Percentiles rank a stretch among this genome's conserved stretches.
phyloP scores from a whole-genome alignment of 2,888 invertebrate species.

The Parnassius smintheus region DNA sequence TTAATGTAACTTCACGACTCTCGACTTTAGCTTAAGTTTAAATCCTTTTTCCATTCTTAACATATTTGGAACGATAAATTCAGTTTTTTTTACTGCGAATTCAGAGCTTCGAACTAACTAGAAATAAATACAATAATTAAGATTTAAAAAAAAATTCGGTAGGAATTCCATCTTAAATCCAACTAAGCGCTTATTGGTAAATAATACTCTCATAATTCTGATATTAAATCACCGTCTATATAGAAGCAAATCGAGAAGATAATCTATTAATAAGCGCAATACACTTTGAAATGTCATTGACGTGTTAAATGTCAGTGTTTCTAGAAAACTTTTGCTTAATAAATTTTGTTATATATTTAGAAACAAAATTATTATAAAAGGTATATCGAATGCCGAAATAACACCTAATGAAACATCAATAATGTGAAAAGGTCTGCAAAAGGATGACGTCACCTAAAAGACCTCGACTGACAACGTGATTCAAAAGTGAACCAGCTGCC shows the following conservation, averaged over 20 bases:
- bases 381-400: conserved; percentile 23
- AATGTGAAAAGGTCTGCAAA: conserved; percentile 50
- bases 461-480: conserved; percentile 63
- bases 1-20: too few relatives aligned
- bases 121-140: too few relatives aligned
- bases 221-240: conserved; percentile 17
- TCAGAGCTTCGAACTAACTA: too few relatives aligned
- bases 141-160: too few relatives aligned
- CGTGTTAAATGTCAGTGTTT: conserved; percentile 21
- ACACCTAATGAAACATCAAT: conserved; percentile 46
- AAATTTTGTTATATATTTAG: too few relatives aligned
- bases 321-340: neutral
- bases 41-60: too few relatives aligned
- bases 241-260: neutral
- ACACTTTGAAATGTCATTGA: conserved; percentile 19
- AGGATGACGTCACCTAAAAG: conserved; percentile 64
- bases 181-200: too few relatives aligned
- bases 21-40: too few relatives aligned
- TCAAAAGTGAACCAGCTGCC: conserved; percentile 40
- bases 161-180: too few relatives aligned
- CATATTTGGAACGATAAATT: too few relatives aligned
- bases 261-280: conserved; percentile 1
- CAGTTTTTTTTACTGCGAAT: too few relatives aligned
- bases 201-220: neutral
- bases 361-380: neutral